A percentile compares a stretch with the other conserved stretches of the same genome.
These are phyloP conservation scores for Muscicapa comitata DNA, from an alignment of 2,797 vertebrate species.

Conservation along the genomic window DNA sequence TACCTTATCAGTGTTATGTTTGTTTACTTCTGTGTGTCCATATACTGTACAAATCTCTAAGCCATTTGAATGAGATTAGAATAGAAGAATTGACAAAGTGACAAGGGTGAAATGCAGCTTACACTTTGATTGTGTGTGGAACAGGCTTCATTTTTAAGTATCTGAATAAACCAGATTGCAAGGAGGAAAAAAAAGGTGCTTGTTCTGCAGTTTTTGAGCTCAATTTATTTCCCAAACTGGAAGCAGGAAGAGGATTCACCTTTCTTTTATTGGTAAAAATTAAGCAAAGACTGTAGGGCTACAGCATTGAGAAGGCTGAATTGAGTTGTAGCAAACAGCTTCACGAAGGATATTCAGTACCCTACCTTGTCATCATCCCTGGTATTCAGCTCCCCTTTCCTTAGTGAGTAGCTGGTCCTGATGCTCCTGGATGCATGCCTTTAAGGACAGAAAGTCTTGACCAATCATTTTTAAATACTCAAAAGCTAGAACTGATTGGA, in stretches of 20 bases:
- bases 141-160: conserved; percentile 17
- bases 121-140: neutral
- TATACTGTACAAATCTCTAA: neutral
- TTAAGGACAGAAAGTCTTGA: neutral
- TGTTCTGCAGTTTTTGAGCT: neutral
- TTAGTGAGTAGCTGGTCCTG: neutral
- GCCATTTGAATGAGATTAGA: conserved; percentile 22
- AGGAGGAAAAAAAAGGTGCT: neutral
- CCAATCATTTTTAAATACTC: neutral
- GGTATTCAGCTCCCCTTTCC: neutral
- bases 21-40: conserved; percentile 16
- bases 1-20: neutral
- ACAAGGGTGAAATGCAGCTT: conserved; percentile 23
- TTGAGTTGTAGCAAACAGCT: neutral
- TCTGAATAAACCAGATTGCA: neutral
- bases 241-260: neutral
- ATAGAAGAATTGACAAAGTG: conserved; percentile 31
- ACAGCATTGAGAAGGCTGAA: neutral
- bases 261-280: neutral
- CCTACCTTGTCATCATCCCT: neutral
- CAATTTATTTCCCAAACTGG: neutral
- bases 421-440: neutral
- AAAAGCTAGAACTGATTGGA: neutral
- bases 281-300: neutral
- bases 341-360: neutral